These are phyloP conservation scores for Goniozus legneri DNA, from an alignment of 1,140 invertebrate species.

Conservation along the genomic window DNA sequence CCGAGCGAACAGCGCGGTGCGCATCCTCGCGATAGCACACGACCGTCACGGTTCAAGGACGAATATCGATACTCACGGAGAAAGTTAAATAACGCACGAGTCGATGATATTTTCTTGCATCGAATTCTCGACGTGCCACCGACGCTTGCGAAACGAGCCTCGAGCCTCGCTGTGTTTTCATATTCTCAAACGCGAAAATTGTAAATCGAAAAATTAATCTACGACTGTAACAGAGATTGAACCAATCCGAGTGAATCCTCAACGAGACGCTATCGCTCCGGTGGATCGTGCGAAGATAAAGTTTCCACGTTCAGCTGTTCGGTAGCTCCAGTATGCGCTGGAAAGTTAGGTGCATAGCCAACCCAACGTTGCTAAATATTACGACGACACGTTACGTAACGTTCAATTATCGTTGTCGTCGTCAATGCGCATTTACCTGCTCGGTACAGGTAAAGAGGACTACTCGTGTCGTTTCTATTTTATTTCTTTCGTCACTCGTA, in stretches of 20 bases:
- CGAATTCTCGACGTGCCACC: conserved; percentile 19
- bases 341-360: conserved; percentile 17
- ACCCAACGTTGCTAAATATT: conserved; percentile 27
- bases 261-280: too few relatives aligned
- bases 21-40: background rate
- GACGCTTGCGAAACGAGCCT: too few relatives aligned
- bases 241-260: too few relatives aligned
- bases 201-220: too few relatives aligned
- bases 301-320: too few relatives aligned
- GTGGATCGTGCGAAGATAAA: too few relatives aligned
- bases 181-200: too few relatives aligned
- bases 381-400: conserved; percentile 29
- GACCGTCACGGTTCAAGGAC: conserved; percentile 18
- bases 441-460: background rate
- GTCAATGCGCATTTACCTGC: conserved; percentile 12
- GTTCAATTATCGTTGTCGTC: conserved; percentile 28
- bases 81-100: conserved; percentile 17
- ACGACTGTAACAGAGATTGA: too few relatives aligned
- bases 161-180: too few relatives aligned
- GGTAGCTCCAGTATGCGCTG: too few relatives aligned
- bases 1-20: conserved; percentile 1
- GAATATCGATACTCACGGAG: conserved; percentile 15
- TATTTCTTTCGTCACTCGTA: too few relatives aligned
- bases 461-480: too few relatives aligned
- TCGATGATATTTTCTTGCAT: conserved; percentile 17